Base-by-base conservation (phyloP, 2,888 invertebrate genomes). In the Cryptophagus acutangulus region DNA sequence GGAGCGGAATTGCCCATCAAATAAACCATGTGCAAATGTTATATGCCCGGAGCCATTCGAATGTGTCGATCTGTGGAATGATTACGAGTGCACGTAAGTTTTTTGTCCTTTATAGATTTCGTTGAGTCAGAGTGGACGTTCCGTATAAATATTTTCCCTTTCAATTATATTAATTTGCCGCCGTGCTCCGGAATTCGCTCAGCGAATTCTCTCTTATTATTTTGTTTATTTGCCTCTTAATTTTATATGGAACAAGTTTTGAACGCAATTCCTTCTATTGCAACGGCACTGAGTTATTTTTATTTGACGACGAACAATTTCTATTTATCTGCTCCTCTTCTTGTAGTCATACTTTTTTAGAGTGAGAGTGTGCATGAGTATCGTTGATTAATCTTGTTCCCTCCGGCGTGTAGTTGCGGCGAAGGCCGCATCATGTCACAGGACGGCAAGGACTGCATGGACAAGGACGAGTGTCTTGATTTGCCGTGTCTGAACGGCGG, bases 31-130 rank as follows among this genome's bases (percentile, higher is more conserved):
- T 65, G 87, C 88, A 54, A 90, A 91, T 67, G 90, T 94, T 25
- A 89, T 91, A 61, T 96, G 95, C 65, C 87, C 88, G 0, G 88
- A 88, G 62, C 92, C 90, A 8, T 92, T 93, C 68, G 91, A 91
- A 62, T 96, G 94, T 71, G 87, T 91, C 49, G 95, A 93, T 72
- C 80, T 96, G 9, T 97, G 97, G 96, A 96, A 96, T 70, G 89
- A 91, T 71, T 92, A 93, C 63, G 94, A 95, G 69, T 97, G 97
- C 91, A 92, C 94, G 91, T 97, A 74, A 86, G 91, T 85, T 3
- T 15, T 6, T 6, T 26, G n/a, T 26, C 12, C 3, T 26, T 26
- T n/a, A n/a, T n/a, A n/a, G n/a, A n/a, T n/a, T n/a, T n/a, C n/a
- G n/a, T n/a, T n/a, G n/a, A n/a, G n/a, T n/a, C n/a, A n/a, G n/a